Evolutionary conservation across 2,888 invertebrate species (phyloP).

Genomic region (Heptascelio sp.): DNA sequence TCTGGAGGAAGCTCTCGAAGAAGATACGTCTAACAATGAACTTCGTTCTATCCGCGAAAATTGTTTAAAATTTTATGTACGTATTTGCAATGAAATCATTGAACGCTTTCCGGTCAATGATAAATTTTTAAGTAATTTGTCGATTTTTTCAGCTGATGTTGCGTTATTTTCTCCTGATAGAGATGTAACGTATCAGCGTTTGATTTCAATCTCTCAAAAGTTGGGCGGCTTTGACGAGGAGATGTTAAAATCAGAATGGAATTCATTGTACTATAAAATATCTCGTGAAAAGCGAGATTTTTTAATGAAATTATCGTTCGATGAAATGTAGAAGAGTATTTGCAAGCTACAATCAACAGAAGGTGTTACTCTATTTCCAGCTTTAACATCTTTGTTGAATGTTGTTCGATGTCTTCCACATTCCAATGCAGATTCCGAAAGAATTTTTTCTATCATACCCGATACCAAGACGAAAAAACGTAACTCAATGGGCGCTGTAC

Average conservation of each 20-base stretch:
- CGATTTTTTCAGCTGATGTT: not conserved
- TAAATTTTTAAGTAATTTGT: not conserved
- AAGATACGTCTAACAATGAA: not conserved
- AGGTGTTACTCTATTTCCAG: not conserved
- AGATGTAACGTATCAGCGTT: not conserved
- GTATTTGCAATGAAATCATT: not conserved
- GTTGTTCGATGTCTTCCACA: conserved; percentile 12
- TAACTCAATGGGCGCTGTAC: not conserved
- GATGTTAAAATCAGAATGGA: conserved; percentile 1
- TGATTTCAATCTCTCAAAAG: conserved; percentile 12
- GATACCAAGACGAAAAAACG: conserved; percentile 1
- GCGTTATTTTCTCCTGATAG: not conserved
- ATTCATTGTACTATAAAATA: not conserved
- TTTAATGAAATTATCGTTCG: not conserved
- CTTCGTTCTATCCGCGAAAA: not conserved
- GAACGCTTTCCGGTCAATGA: not conserved
- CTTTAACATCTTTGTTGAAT: not conserved
- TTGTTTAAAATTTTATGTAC: not conserved
- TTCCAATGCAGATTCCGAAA: conserved; percentile 26
- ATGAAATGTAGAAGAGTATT: conserved; percentile 23
- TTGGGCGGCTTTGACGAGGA: not conserved
- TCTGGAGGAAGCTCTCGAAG: not conserved
- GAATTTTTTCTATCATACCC: conserved; percentile 11
- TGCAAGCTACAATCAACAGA: not conserved
- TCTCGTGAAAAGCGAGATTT: not conserved